Percentiles rank a stretch among this genome's conserved stretches.
phyloP scores from a whole-genome alignment of 2,888 invertebrate species.

The Eumerus sabulonum region DNA sequence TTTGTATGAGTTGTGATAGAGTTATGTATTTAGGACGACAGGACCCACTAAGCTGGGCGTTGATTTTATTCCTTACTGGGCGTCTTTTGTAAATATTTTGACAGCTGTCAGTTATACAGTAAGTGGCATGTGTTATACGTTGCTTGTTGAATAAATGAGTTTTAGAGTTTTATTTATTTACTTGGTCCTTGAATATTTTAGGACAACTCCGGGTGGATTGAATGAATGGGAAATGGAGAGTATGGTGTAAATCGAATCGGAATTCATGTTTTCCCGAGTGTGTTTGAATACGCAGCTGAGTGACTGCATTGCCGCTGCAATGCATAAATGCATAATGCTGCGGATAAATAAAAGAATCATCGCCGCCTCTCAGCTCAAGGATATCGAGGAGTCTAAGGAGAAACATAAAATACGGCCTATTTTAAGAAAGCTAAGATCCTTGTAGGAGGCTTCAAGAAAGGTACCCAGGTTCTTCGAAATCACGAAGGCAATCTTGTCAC shows the following conservation, averaged over 20 bases:
- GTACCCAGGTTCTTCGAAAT: too few relatives aligned
- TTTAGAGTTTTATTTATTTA: slow-evolving; percentile 28
- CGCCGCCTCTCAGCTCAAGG: too few relatives aligned
- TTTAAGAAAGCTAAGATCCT: too few relatives aligned
- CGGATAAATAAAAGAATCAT: too few relatives aligned
- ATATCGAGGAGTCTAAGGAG: too few relatives aligned
- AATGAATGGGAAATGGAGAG: neutral
- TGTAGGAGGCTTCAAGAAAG: too few relatives aligned
- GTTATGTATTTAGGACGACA: slow-evolving; percentile 7
- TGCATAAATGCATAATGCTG: too few relatives aligned
- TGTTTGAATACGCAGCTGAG: too few relatives aligned
- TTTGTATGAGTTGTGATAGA: slow-evolving; percentile 8
- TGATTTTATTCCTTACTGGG: neutral
- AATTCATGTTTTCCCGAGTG: neutral
- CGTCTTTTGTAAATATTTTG: slow-evolving; percentile 75
- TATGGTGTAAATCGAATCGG: slow-evolving; percentile 17
- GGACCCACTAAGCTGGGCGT: slow-evolving; percentile 25
- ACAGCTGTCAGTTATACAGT: slow-evolving; percentile 82
- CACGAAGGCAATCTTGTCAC: too few relatives aligned
- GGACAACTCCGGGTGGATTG: slow-evolving; percentile 2
- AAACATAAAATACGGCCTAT: too few relatives aligned
- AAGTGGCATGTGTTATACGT: slow-evolving; percentile 43
- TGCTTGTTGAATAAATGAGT: slow-evolving; percentile 32
- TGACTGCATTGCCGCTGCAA: too few relatives aligned
- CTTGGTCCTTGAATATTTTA: slow-evolving; percentile 18